phyloP scores from a whole-genome alignment of 2,113 vertebrate species.

The Climacteris rufus region DNA sequence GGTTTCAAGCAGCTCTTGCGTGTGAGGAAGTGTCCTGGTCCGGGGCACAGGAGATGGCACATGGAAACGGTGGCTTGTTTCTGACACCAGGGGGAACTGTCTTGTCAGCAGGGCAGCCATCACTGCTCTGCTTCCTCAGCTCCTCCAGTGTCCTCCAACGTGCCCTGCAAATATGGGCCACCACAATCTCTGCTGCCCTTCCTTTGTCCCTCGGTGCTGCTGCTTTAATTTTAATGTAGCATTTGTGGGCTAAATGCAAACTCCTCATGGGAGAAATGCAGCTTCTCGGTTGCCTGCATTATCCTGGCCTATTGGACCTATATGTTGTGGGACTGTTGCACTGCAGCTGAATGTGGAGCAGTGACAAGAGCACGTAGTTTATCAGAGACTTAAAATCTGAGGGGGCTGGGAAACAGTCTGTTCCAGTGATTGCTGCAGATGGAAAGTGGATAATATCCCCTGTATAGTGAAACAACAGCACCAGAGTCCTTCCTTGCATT shows the following conservation, averaged over 20 bases:
- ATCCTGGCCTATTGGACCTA: fast-evolving
- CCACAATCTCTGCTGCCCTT: neutral
- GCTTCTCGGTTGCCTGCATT: neutral
- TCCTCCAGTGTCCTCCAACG: fast-evolving
- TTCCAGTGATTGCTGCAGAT: neutral
- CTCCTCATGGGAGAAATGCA: neutral
- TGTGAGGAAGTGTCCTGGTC: neutral
- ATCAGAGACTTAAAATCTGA: neutral
- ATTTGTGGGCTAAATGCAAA: neutral
- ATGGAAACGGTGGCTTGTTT: fast-evolving
- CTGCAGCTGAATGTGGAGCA: neutral
- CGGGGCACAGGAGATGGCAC: neutral
- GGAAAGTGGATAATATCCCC: neutral
- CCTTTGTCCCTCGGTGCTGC: neutral
- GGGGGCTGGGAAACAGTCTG: neutral
- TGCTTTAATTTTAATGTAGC: neutral
- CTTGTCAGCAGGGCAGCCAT: neutral
- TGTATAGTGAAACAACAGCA: neutral
- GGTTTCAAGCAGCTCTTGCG: neutral
- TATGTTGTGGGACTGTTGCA: neutral
- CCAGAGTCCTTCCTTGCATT: neutral
- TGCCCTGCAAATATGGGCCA: neutral
- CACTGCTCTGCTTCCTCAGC: neutral
- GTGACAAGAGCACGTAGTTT: neutral
- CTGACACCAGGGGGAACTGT: neutral